Percentiles rank a stretch among this genome's conserved stretches.
Conservation (phyloP, 2,113 vertebrate species). For the Cavia aperea region DNA sequence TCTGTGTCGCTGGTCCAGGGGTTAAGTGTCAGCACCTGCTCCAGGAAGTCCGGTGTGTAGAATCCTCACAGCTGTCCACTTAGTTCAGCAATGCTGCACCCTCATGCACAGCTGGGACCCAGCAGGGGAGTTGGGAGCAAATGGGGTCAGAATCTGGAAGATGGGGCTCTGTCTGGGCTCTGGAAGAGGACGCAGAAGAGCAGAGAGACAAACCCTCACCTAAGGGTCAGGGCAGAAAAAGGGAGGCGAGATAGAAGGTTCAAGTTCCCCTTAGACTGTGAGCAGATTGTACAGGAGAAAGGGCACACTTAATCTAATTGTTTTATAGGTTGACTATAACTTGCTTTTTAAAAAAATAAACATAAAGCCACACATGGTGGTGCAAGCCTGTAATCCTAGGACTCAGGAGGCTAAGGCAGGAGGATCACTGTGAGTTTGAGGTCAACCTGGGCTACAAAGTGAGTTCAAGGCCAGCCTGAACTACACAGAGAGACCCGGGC, state of each 20-base stretch:
- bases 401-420: not conserved
- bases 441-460: not conserved
- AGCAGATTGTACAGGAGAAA: not conserved
- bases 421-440: not conserved
- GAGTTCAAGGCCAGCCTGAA: no score
- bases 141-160: not conserved
- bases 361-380: not conserved
- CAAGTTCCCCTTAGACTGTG: not conserved
- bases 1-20: conserved; percentile 96
- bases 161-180: not conserved
- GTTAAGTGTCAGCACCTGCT: conserved; percentile 98
- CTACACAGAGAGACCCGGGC: not conserved
- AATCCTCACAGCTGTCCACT: not conserved
- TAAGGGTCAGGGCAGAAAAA: not conserved
- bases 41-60: conserved; percentile 87
- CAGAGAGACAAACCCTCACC: not conserved
- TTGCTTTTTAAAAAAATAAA: not conserved
- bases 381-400: not conserved
- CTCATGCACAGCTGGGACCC: not conserved
- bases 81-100: not conserved
- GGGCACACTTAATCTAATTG: not conserved
- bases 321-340: not conserved
- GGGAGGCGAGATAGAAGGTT: not conserved
- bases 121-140: not conserved
- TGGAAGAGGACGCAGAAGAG: not conserved